Percentiles rank a stretch among this genome's conserved stretches.
phyloP scores from a whole-genome alignment of 2,113 vertebrate genomes.

The Oreochromis spilurus region DNA sequence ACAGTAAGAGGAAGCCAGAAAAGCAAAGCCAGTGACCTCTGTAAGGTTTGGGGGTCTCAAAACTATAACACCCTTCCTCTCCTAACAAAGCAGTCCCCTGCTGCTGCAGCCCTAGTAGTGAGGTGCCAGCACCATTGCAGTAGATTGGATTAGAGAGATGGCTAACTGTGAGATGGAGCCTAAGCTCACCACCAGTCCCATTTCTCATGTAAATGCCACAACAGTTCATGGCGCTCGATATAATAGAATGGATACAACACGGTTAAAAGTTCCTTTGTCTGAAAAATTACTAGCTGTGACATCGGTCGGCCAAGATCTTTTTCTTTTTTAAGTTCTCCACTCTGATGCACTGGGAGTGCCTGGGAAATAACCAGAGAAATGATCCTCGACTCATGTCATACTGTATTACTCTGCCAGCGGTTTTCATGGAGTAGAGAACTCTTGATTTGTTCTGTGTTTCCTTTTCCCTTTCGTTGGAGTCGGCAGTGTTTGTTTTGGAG shows the following conservation, averaged over 20 bases:
- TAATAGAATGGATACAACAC: constrained; percentile 82
- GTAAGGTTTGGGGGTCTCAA: constrained; percentile 75
- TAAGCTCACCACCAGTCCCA: constrained; percentile 73
- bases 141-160: constrained; percentile 89
- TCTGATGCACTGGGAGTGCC: constrained; percentile 49
- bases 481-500: constrained; percentile 67
- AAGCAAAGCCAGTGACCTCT: constrained; percentile 79
- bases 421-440: constrained; percentile 34
- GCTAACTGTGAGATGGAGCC: constrained; percentile 80
- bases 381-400: constrained; percentile 46
- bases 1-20: constrained; percentile 82
- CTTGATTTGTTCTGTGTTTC: constrained; percentile 46
- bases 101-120: constrained; percentile 80
- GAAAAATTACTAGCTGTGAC: constrained; percentile 78
- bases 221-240: constrained; percentile 76
- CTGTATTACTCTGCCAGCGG: constrained; percentile 26
- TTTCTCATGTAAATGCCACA: constrained; percentile 91
- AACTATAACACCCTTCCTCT: constrained; percentile 81
- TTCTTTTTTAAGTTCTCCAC: constrained; percentile 48
- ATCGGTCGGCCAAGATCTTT: constrained; percentile 57
- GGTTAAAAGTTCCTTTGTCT: constrained; percentile 78
- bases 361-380: constrained; percentile 62
- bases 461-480: constrained; percentile 36
- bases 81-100: constrained; percentile 81
- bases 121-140: constrained; percentile 73